phyloP scores from a whole-genome alignment of 2,113 vertebrate genomes.

The Pimephales promelas region DNA sequence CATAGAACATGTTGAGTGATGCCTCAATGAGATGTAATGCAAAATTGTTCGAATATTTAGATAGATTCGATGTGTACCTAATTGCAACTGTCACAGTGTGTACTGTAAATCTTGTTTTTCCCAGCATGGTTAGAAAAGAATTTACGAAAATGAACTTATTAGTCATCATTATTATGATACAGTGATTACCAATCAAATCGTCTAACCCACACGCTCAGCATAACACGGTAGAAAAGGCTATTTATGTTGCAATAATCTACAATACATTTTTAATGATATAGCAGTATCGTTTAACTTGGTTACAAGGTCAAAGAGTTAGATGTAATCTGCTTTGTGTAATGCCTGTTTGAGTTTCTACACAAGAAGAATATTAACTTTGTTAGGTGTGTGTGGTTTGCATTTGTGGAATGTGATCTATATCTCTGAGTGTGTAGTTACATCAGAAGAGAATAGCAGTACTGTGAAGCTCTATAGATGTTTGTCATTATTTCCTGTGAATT shows the following conservation, averaged over 20 bases:
- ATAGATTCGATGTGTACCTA: not conserved
- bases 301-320: not conserved
- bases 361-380: not conserved
- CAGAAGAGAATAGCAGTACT: constrained; percentile 1
- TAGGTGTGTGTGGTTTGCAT: not conserved
- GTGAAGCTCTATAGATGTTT: not conserved
- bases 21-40: not conserved
- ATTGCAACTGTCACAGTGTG: not conserved
- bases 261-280: not conserved
- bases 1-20: not conserved
- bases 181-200: not conserved
- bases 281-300: not conserved
- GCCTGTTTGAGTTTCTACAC: not conserved
- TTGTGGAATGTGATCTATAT: not conserved
- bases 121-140: too few relatives aligned
- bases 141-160: too few relatives aligned
- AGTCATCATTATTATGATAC: not conserved
- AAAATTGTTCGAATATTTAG: not conserved
- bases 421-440: not conserved
- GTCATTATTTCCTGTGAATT: not conserved
- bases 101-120: too few relatives aligned
- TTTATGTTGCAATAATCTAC: not conserved
- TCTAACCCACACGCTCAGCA: too few relatives aligned
- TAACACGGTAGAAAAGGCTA: not conserved
- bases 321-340: not conserved